Evolutionary conservation across 2,797 vertebrate genomes (phyloP).

Genomic region (Anomalospiza imberbis): DNA sequence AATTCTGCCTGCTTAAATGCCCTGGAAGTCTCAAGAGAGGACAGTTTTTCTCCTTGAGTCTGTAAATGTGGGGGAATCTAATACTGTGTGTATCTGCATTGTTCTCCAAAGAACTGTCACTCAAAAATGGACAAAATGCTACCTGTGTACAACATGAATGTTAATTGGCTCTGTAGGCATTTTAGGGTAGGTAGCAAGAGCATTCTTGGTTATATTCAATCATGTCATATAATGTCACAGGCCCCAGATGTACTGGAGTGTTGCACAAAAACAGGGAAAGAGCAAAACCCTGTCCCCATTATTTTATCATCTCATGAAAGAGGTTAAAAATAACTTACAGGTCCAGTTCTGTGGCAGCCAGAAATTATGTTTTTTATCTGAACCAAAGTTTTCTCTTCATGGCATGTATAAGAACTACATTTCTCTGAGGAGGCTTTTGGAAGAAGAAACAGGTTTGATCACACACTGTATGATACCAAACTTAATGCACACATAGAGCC

Average conservation of each 20-base stretch:
- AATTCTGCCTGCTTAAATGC: constrained; percentile 38
- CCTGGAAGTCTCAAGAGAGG: constrained; percentile 6
- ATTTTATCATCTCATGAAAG: not conserved
- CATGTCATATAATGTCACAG: not conserved
- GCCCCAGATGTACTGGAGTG: not conserved
- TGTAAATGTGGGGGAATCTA: not conserved
- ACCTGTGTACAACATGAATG: not conserved
- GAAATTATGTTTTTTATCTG: not conserved
- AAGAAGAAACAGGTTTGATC: not conserved
- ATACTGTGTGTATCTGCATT: not conserved
- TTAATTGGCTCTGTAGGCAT: not conserved
- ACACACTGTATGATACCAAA: fast-evolving
- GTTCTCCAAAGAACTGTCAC: not conserved
- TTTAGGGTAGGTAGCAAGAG: not conserved
- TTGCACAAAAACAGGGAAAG: not conserved
- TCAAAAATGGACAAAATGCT: not conserved
- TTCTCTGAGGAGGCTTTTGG: not conserved
- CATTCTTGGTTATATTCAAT: not conserved
- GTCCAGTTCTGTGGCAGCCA: not conserved
- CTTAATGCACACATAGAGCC: not conserved
- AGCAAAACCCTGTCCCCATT: not conserved
- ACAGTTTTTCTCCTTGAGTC: not conserved
- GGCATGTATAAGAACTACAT: not conserved
- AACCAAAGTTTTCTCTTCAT: not conserved
- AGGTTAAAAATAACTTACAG: not conserved